Percentiles rank a stretch among this genome's conserved stretches.
Evolutionary conservation across 2,113 vertebrate species (phyloP).

Genomic region (Ammodytes dubius): DNA sequence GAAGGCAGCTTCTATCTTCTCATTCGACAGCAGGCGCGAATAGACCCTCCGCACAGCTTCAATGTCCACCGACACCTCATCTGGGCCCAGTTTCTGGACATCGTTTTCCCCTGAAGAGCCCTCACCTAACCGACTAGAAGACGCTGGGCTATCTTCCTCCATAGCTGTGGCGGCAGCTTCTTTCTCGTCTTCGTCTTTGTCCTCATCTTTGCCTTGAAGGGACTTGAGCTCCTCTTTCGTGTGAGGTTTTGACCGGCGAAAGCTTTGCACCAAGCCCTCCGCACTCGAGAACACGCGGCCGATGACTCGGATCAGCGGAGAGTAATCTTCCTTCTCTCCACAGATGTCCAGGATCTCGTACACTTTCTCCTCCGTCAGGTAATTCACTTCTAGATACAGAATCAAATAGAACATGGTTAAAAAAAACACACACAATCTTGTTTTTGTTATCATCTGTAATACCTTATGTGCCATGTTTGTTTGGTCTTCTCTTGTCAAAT

Average conservation of each 20-base stretch:
- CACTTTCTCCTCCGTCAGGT: conserved; percentile 95
- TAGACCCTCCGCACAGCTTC: conserved; percentile 97
- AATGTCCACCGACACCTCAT: conserved; percentile 97
- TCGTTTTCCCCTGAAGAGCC: conserved; percentile 89
- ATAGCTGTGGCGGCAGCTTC: conserved; percentile 92
- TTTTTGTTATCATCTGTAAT: too few relatives aligned
- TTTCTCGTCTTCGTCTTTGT: conserved; percentile 98
- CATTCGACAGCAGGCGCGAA: conserved; percentile 92
- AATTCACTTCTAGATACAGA: conserved; percentile 90
- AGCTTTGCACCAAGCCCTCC: conserved; percentile 96
- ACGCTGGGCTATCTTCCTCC: conserved; percentile 91
- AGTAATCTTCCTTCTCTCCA: conserved; percentile 94
- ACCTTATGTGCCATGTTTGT: too few relatives aligned
- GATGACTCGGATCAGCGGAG: conserved; percentile 95
- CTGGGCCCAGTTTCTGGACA: conserved; percentile 89
- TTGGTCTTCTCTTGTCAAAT: too few relatives aligned
- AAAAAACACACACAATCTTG: not conserved
- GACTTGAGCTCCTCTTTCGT: conserved; percentile 99
- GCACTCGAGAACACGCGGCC: conserved; percentile 97
- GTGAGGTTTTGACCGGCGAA: conserved; percentile 93
- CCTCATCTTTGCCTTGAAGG: conserved; percentile 96
- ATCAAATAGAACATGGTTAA: not conserved
- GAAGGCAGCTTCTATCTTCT: conserved; percentile 98
- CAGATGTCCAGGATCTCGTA: conserved; percentile 97
- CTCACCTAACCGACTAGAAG: conserved; percentile 83